phyloP scores from a whole-genome alignment of 2,888 invertebrate genomes.

The Buathra laborator region DNA sequence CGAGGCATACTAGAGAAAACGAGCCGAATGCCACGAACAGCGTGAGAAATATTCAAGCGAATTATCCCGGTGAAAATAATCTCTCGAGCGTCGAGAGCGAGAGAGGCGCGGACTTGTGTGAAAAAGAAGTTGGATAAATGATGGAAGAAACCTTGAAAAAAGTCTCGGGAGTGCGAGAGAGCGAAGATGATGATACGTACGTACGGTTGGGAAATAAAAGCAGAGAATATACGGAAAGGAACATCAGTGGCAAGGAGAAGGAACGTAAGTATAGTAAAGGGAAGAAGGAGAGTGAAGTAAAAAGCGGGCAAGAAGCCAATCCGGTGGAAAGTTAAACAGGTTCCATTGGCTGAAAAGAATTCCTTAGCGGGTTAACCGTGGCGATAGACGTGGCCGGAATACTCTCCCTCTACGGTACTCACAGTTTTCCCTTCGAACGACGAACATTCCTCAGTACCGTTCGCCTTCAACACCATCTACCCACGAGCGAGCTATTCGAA shows the following conservation, averaged over 20 bases:
- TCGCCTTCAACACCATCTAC: slow-evolving; percentile 34
- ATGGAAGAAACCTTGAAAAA: slow-evolving; percentile 15
- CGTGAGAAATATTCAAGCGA: slow-evolving; percentile 58
- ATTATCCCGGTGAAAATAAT: slow-evolving; percentile 64
- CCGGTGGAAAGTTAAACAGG: slow-evolving; percentile 61
- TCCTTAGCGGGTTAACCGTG: slow-evolving; percentile 61
- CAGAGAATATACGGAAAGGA: slow-evolving; percentile 2
- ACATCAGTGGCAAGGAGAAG: slow-evolving; percentile 1
- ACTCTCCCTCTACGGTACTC: slow-evolving; percentile 24
- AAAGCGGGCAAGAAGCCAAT: slow-evolving; percentile 64
- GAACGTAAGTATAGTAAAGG: slow-evolving; percentile 2
- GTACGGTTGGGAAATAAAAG: slow-evolving; percentile 1
- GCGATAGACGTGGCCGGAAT: slow-evolving; percentile 60
- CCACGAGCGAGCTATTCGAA: slow-evolving; percentile 37
- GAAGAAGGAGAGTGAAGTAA: slow-evolving; percentile 32
- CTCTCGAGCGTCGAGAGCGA: slow-evolving; percentile 18
- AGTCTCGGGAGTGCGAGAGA: slow-evolving; percentile 9
- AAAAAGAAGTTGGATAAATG: slow-evolving; percentile 35
- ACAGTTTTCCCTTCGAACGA: slow-evolving; percentile 50
- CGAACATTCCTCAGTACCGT: slow-evolving; percentile 44
- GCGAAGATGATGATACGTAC: slow-evolving; percentile 23
- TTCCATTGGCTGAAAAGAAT: slow-evolving; percentile 64
- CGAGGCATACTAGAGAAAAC: slow-evolving; percentile 4
- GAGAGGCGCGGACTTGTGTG: background rate
- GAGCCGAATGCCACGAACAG: slow-evolving; percentile 40